Evolutionary conservation across 2,797 vertebrate genomes (phyloP).

Genomic region (Champsocephalus gunnari): DNA sequence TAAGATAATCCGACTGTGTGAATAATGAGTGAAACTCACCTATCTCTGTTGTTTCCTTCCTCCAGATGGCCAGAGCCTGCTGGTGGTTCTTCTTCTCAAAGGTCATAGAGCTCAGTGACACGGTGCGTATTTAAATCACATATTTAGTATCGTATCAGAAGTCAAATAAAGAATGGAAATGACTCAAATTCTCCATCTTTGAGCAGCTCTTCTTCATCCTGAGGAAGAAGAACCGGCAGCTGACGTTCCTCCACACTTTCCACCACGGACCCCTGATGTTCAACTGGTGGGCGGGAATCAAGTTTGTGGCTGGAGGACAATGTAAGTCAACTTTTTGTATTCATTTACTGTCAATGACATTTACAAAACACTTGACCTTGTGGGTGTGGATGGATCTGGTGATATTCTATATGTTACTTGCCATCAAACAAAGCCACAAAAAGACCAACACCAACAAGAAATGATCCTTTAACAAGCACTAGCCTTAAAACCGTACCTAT

Average conservation of each 20-base stretch:
- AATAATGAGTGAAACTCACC: not conserved
- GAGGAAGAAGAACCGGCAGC: constrained; percentile 96
- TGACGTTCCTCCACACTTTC: constrained; percentile 97
- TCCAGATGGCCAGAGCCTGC: constrained; percentile 89
- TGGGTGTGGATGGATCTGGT: too few relatives aligned
- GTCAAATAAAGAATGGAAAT: not conserved
- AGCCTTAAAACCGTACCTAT: too few relatives aligned
- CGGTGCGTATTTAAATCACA: constrained; percentile 56
- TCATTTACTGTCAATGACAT: too few relatives aligned
- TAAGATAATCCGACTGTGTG: not conserved
- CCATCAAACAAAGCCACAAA: too few relatives aligned
- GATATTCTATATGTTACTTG: too few relatives aligned
- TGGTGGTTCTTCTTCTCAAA: constrained; percentile 90
- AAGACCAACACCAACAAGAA: too few relatives aligned
- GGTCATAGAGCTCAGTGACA: constrained; percentile 82
- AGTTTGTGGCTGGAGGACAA: constrained; percentile 96
- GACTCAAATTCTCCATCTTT: not conserved
- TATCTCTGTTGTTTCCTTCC: not conserved
- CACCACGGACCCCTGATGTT: constrained; percentile 98
- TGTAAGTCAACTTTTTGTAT: constrained; percentile 82
- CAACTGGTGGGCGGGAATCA: constrained; percentile 97
- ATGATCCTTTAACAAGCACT: too few relatives aligned
- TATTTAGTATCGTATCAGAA: not conserved
- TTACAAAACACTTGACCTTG: too few relatives aligned
- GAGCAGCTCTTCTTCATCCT: constrained; percentile 94